Percentiles rank a stretch among this genome's conserved stretches.
These are phyloP conservation scores for Sylvia borin DNA, from an alignment of 2,797 vertebrate genomes.

Conservation along the genomic window DNA sequence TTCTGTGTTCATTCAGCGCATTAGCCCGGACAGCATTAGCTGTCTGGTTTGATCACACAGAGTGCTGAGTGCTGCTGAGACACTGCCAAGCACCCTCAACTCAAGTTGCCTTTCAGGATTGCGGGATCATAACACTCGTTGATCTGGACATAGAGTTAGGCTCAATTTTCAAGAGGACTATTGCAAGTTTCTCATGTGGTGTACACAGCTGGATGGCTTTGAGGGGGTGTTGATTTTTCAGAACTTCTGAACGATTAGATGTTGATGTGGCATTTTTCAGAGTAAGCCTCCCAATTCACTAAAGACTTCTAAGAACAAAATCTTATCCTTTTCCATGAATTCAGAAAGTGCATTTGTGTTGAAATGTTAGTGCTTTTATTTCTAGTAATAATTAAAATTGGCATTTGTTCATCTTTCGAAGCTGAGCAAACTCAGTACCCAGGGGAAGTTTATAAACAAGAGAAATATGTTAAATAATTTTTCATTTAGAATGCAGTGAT, in stretches of 20 bases:
- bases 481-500: neutral
- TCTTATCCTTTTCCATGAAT: neutral
- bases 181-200: neutral
- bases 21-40: conserved; percentile 14
- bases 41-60: neutral
- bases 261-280: neutral
- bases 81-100: neutral
- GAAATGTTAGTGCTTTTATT: neutral
- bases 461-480: neutral
- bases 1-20: neutral
- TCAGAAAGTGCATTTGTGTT: neutral
- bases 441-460: neutral
- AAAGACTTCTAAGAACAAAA: neutral
- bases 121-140: neutral
- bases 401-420: neutral
- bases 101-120: neutral
- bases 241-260: neutral
- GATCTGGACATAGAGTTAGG: neutral
- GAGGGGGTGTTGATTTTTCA: neutral
- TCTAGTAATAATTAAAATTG: neutral
- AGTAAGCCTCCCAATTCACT: neutral
- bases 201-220: neutral
- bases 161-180: neutral
- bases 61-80: neutral
- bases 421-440: neutral